Percentiles rank a stretch among this genome's conserved stretches.
phyloP scores from a whole-genome alignment of 1,140 invertebrate species.

The Eubasilissa regina region DNA sequence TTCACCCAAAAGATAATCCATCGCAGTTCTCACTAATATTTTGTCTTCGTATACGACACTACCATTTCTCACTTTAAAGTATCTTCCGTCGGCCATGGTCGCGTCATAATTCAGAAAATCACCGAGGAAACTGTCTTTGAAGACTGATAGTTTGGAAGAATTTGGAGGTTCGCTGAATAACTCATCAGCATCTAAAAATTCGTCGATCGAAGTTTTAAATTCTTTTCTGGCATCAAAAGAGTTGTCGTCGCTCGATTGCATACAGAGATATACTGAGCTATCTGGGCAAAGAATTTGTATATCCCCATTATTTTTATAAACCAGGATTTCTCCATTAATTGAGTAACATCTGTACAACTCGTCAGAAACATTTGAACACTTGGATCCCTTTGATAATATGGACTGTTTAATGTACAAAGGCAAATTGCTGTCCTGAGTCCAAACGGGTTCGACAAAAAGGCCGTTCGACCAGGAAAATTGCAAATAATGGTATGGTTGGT shows the following conservation, averaged over 20 bases:
- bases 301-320: constrained; percentile 64
- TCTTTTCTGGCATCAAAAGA: constrained; percentile 62
- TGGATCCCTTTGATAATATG: constrained; percentile 47
- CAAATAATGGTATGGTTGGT: constrained; percentile 64
- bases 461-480: constrained; percentile 72
- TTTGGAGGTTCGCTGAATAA: constrained; percentile 67
- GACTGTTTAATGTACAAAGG: constrained; percentile 71
- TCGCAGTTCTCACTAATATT: constrained; percentile 54
- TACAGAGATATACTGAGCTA: constrained; percentile 64
- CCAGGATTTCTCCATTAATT: constrained; percentile 65
- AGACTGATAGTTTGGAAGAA: background rate
- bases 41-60: constrained; percentile 7
- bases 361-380: constrained; percentile 60
- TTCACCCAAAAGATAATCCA: constrained; percentile 72
- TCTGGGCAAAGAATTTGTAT: constrained; percentile 65
- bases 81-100: constrained; percentile 11
- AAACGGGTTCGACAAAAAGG: constrained; percentile 69
- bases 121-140: background rate
- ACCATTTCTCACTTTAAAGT: constrained; percentile 19
- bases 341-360: constrained; percentile 66
- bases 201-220: constrained; percentile 53
- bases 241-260: constrained; percentile 63
- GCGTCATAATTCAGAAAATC: constrained; percentile 24
- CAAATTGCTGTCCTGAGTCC: constrained; percentile 64
- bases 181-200: constrained; percentile 65